Conservation (phyloP, 2,888 invertebrate species). For the Lamellibrachia columna region DNA sequence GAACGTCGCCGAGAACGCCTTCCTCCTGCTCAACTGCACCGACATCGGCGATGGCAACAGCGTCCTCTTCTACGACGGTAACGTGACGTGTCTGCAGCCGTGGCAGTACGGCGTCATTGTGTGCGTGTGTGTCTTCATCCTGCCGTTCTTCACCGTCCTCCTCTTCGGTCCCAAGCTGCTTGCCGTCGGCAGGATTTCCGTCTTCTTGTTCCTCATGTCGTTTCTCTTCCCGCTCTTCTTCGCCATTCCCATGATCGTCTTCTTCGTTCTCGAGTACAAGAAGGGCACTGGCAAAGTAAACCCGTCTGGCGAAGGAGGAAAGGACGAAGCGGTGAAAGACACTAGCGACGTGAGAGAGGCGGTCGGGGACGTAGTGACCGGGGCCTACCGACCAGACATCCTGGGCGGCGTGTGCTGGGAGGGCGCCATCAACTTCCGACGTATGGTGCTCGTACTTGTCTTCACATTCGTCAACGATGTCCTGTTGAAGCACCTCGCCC, state of each 20-base stretch:
- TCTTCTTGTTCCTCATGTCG: conserved; percentile 26
- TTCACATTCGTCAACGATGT: conserved; percentile 30
- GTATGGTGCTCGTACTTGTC: conserved; percentile 30
- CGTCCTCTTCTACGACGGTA: conserved; percentile 38
- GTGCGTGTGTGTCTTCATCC: conserved; percentile 29
- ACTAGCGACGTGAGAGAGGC: not conserved
- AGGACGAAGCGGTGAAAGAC: not conserved
- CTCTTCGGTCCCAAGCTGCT: conserved; percentile 35
- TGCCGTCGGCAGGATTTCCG: not conserved
- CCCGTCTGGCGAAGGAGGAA: not conserved
- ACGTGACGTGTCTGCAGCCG: conserved; percentile 31
- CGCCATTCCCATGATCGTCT: conserved; percentile 21
- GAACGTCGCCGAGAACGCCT: conserved; percentile 28
- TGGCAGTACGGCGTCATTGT: conserved; percentile 37
- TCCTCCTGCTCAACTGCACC: conserved; percentile 34
- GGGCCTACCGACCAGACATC: conserved; percentile 31
- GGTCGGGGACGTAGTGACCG: conserved; percentile 31
- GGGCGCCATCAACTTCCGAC: conserved; percentile 35
- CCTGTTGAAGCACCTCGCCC: conserved; percentile 14
- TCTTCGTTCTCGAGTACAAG: not conserved
- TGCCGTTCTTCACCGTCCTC: conserved; percentile 38
- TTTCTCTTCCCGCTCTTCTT: conserved; percentile 32
- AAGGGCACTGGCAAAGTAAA: not conserved
- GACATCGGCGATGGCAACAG: conserved; percentile 5
- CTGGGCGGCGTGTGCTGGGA: conserved; percentile 37